Base-by-base conservation (phyloP, 1,140 invertebrate species). In the Drosophila suzukii region DNA sequence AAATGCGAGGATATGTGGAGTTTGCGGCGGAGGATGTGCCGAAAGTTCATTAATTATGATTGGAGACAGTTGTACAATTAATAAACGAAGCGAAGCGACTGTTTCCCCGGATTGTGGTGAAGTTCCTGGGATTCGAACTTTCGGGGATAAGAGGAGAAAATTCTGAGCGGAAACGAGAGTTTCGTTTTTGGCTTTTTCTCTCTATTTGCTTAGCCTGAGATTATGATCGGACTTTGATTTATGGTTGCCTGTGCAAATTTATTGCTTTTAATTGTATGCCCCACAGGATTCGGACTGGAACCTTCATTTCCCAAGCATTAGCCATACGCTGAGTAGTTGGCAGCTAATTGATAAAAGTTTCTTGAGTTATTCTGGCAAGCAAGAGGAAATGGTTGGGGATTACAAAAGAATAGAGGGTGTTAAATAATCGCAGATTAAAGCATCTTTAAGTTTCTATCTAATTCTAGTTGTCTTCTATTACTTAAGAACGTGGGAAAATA, bases 51-150 rank as follows among this genome's bases (percentile, higher is more conserved):
- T 88, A 88, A 88, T 88, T 88, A 89, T 88, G 79, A 88, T 89
- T 89, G 83, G 83, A 83, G 83, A 88, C 83, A 88, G 84, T 83
- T 89, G 79, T 79, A 89, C 84, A 89, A 88, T 88, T 88, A 88
- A 88, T 88, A 88, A 88, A 80, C 59, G 79, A 60, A 77, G 55
- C 54, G 58, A 75, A 50, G 72, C 74, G 65, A 61, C 61, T 47
- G 39, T 51, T 79, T 47, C 38, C 49, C 53, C 44, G 53, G 59
- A 60, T 59, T 63, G 36, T 62, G 80, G 58, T 75, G 54, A 30
- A 30, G 30, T 53, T 78, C 60, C 32, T n/a, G 57, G 61, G 43
- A 58, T 46, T 38, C 54, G 36, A 61, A 43, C 41, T 43, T 65
- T 43, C 20, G 10, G 24, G 36, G 34, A 15, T 41, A 36, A 46